phyloP scores from a whole-genome alignment of 2,888 invertebrate genomes.

The Syritta pipiens region DNA sequence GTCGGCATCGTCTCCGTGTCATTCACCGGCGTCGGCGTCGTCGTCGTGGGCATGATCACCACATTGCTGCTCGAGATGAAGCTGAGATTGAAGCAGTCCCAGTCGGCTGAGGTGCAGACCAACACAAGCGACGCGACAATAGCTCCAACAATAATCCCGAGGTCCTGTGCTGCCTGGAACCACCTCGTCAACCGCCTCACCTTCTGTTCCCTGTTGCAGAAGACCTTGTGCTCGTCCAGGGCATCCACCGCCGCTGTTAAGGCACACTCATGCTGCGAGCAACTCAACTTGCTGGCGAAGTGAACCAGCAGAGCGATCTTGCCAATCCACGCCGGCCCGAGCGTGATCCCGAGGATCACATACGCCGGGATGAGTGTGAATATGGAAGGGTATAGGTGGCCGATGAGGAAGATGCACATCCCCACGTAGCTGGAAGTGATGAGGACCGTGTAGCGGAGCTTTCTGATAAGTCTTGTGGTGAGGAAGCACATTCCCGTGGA shows the following conservation, averaged over 20 bases:
- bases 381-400: slow-evolving; percentile 82
- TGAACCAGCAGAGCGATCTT: slow-evolving; percentile 77
- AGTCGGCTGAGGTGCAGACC: slow-evolving; percentile 77
- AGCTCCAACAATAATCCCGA: slow-evolving; percentile 82
- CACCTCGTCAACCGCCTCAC: slow-evolving; percentile 81
- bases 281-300: slow-evolving; percentile 77
- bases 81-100: slow-evolving; percentile 73
- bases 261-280: slow-evolving; percentile 77
- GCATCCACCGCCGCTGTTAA: slow-evolving; percentile 72
- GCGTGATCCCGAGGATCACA: slow-evolving; percentile 81
- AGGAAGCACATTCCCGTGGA: slow-evolving; percentile 82
- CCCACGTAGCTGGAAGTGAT: slow-evolving; percentile 80
- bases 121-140: slow-evolving; percentile 80
- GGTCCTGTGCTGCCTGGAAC: slow-evolving; percentile 81
- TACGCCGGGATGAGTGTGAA: slow-evolving; percentile 81
- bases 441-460: slow-evolving; percentile 80
- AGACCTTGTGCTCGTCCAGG: slow-evolving; percentile 77
- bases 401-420: slow-evolving; percentile 82
- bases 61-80: slow-evolving; percentile 30
- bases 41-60: slow-evolving; percentile 8
- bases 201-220: slow-evolving; percentile 78
- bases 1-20: slow-evolving; percentile 25
- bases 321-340: slow-evolving; percentile 79
- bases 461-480: slow-evolving; percentile 81
- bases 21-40: not conserved